phyloP scores from a whole-genome alignment of 2,113 vertebrate species.

The Corvus cornix region DNA sequence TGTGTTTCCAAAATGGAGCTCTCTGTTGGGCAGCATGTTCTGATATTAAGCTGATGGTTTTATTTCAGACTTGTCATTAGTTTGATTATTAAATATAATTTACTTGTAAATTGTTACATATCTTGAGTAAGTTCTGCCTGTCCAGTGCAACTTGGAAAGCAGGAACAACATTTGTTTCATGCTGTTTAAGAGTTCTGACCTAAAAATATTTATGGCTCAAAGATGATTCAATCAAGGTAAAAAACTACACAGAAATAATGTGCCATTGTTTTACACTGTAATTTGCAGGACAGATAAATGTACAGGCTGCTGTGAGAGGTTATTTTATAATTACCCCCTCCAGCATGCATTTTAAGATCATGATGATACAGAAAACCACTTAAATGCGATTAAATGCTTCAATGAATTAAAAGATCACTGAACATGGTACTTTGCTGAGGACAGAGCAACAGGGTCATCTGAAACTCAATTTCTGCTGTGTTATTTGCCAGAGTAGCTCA shows the following conservation, averaged over 20 bases:
- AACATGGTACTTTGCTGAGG: fast-evolving
- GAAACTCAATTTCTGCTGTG: not conserved
- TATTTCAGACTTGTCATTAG: not conserved
- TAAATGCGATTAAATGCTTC: not conserved
- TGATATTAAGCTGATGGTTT: not conserved
- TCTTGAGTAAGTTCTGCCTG: not conserved
- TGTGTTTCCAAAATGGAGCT: not conserved
- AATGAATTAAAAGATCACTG: not conserved
- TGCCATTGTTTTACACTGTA: not conserved
- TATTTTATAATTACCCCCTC: not conserved
- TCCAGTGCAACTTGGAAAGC: not conserved
- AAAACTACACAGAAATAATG: fast-evolving
- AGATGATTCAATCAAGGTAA: not conserved
- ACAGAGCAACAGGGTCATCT: not conserved
- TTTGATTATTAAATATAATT: not conserved
- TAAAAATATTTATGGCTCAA: not conserved
- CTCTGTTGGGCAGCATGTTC: not conserved
- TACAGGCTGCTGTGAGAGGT: not conserved
- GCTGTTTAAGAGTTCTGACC: not conserved
- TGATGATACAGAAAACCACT: not conserved
- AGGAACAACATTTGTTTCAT: not conserved
- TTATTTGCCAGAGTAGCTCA: not conserved
- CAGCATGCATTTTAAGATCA: not conserved
- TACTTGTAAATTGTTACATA: fast-evolving
- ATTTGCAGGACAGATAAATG: not conserved